Base-by-base conservation (phyloP, 2,888 invertebrate genomes). In the Ashinkailepas kermadecensis region DNA sequence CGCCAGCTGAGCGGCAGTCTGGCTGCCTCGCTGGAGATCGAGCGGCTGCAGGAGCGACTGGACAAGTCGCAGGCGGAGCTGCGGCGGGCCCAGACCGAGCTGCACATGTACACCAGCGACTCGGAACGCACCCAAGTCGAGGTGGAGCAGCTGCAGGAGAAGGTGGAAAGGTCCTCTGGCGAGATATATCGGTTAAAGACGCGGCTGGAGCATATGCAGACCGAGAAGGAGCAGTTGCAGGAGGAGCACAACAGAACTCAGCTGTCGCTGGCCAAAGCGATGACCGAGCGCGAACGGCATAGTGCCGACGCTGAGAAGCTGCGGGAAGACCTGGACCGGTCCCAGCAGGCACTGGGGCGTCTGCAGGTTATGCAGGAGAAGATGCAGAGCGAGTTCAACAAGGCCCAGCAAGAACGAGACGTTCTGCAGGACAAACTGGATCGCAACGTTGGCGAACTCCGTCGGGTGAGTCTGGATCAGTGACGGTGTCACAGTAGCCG, bases 131-230 rank as follows among this genome's bases (percentile, higher is more conserved):
- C 94, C 78, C 91, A 94, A 83, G 90, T 92, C 62, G 95, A 96
- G 87, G 93, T 94, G 0, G 91, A 94, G 80, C 93, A 92, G 23
- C 89, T 96, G 82, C 96, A 96, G 87, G 96, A 96, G 86, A 96
- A 96, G 89, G 89, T 96, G 83, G 96, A 96, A 87, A 95, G 96
- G 89, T 95, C 95, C 82, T 96, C 96, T 88, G 96, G 96, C 83
- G 96, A 97, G 88, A 95, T 97, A 64, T 96, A 96, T 87, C 92
- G 96, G 88, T 90, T 96, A 85, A 96, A 96, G 88, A 96, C 96
- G 67, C 93, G 96, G 87, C 90, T 96, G 86, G 96, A 96, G 90
- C 96, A 96, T 89, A 95, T 96, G 88, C 95, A 96, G 90, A 94
- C 94, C 83, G 96, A 97, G 89, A 95, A 95, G 87, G 95, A 96